Base-by-base conservation (phyloP, 2,888 invertebrate genomes). In the Amphimallon solstitiale region DNA sequence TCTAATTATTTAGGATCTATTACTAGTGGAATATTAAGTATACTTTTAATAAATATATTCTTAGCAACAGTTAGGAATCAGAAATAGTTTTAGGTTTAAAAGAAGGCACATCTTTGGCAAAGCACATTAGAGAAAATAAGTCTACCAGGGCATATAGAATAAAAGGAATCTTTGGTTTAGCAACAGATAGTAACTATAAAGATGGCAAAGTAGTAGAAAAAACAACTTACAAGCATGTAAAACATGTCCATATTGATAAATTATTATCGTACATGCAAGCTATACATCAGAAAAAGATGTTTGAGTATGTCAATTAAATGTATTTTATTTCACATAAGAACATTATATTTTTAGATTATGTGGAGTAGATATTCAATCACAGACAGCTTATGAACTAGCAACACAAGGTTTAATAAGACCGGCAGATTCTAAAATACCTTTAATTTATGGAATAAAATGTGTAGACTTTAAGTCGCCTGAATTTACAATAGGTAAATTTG, bases 331-430 rank as follows among this genome's bases (percentile, higher is more conserved):
- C n/a, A 14, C 65, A 17, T 29, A 21, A 43, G 60, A 35, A 49
- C 19, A 63, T 14, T 21, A 38, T 35, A 45, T 68, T 80, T 82
- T 63, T 78, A 92, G 92, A 72, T 77, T 90, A 45, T 87, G 89
- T 72, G 95, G 95, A 19, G 88, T 97, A 0, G 90, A 94, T 78
- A 85, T 93, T 68, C 90, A 94, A 75, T 94, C 94, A 40, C 94
- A 98, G 81, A 88, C 91, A 45, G 95, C 95, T 7, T 98, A 94
- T 81, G 94, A 98, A 65, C 77, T 98, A 65, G 97, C 97, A 5
- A 84, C 88, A 0, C 84, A 90, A 79, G 98, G 98, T 0, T 85
- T 91, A 0, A 86, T 97, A 2, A 85, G 96, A 65, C 96, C 98
- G 0, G 83, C 85, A 0, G 82, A 87, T 64, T 86, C 84, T 37